phyloP scores from a whole-genome alignment of 2,888 invertebrate genomes.

The Norana najaformis region DNA sequence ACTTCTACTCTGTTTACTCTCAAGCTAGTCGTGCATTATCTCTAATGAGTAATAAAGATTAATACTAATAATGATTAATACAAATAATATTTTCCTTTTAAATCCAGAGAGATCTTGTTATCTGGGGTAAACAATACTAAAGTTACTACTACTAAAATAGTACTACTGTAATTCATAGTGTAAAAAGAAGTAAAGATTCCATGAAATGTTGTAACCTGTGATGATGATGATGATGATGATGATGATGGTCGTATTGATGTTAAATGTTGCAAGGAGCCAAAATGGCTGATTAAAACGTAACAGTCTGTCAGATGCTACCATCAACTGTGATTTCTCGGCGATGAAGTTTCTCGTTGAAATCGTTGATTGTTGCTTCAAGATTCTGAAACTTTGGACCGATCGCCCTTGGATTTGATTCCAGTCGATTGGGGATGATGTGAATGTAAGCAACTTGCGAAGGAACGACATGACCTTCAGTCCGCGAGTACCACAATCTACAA shows the following conservation, averaged over 20 bases:
- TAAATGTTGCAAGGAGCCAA: too few species aligned
- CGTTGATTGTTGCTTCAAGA: conserved; percentile 28
- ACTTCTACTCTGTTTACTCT: not conserved
- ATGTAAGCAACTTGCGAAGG: not conserved
- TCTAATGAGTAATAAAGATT: too few species aligned
- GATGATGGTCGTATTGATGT: too few species aligned
- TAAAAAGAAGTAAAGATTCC: not conserved
- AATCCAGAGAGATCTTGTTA: too few species aligned
- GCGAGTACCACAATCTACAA: conserved; percentile 30
- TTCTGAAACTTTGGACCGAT: conserved; percentile 37
- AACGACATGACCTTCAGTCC: not conserved
- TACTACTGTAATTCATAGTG: not conserved
- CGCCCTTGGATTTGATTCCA: conserved; percentile 39
- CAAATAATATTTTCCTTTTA: too few species aligned
- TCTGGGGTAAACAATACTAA: too few species aligned
- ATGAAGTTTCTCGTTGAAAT: conserved; percentile 29
- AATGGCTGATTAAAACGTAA: too few species aligned
- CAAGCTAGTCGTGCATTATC: too few species aligned
- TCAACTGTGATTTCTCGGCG: not conserved
- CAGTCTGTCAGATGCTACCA: too few species aligned
- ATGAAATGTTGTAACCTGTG: not conserved
- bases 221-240: not conserved
- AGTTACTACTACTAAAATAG: too few species aligned
- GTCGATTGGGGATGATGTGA: conserved; percentile 35
- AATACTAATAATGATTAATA: too few species aligned